phyloP scores from a whole-genome alignment of 2,888 invertebrate species.

The Cylloceria caligata region DNA sequence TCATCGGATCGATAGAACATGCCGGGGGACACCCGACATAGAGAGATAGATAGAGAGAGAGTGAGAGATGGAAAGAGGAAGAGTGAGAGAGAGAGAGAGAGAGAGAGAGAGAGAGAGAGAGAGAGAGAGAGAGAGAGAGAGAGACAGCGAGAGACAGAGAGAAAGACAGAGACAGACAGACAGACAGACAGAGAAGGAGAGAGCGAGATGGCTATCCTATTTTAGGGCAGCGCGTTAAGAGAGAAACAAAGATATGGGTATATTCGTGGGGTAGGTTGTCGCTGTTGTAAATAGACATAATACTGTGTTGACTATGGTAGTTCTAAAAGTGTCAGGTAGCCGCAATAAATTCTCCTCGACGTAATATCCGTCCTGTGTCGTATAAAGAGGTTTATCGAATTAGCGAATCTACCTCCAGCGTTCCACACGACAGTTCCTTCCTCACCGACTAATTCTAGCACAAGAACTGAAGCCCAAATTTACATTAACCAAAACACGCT shows the following conservation, averaged over 20 bases:
- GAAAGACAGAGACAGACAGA: no score
- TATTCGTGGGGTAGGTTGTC: conserved; percentile 25
- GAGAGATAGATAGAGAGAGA: no score
- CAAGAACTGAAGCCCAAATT: conserved; percentile 2
- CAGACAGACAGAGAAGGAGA: no score
- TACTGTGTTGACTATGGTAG: conserved; percentile 50
- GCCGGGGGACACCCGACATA: conserved; percentile 55
- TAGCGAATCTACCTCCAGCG: conserved; percentile 41
- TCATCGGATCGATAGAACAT: conserved; percentile 39
- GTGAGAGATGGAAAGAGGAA: no score
- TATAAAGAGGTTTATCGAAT: conserved; percentile 57
- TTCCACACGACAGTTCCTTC: conserved; percentile 3
- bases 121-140: no score
- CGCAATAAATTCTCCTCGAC: conserved; percentile 64
- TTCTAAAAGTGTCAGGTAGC: conserved; percentile 65
- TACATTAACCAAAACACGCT: not conserved
- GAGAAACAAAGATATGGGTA: conserved; percentile 38
- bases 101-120: no score
- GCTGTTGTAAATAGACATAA: conserved; percentile 57
- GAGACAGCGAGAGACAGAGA: no score
- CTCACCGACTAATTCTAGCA: conserved; percentile 7
- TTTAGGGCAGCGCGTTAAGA: conserved; percentile 48
- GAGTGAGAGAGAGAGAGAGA: no score
- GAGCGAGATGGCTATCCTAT: conserved; percentile 53
- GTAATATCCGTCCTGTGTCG: conserved; percentile 41